Percentiles rank a stretch among this genome's conserved stretches.
These are phyloP conservation scores for Stichodactyla mertensii DNA, from an alignment of 64 coral and sea anemone species.

Conservation along the genomic window DNA sequence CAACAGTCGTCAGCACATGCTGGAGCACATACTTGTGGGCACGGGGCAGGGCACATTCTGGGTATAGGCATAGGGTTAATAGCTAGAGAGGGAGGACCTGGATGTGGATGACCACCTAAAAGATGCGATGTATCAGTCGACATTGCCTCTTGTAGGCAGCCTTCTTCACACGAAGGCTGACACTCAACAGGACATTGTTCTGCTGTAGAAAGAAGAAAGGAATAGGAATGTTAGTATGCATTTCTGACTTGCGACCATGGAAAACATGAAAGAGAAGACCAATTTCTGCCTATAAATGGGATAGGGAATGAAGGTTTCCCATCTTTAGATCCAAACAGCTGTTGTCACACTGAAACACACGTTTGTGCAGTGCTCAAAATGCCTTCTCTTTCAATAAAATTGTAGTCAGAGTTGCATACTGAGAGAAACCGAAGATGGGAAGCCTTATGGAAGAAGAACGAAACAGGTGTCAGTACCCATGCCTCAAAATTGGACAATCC, in stretches of 20 bases:
- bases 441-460: slow-evolving; percentile 36
- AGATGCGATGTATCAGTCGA: slow-evolving; percentile 11
- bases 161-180: slow-evolving; percentile 7
- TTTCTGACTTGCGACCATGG: slow-evolving; percentile 41
- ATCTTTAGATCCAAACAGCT: slow-evolving; percentile 4
- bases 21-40: slow-evolving; percentile 65
- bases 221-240: slow-evolving; percentile 52
- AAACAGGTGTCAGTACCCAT: background rate
- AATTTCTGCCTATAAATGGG: background rate
- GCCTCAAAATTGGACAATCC: background rate
- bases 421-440: slow-evolving; percentile 51
- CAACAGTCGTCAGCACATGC: slow-evolving; percentile 65
- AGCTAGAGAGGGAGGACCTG: slow-evolving; percentile 64
- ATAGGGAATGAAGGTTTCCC: slow-evolving; percentile 30
- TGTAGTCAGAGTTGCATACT: slow-evolving; percentile 81
- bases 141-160: slow-evolving; percentile 13
- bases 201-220: slow-evolving; percentile 31
- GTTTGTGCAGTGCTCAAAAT: background rate
- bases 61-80: slow-evolving; percentile 62
- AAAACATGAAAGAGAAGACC: slow-evolving; percentile 11
- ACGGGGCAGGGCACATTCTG: slow-evolving; percentile 46
- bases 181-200: slow-evolving; percentile 24
- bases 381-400: slow-evolving; percentile 34
- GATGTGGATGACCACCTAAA: slow-evolving; percentile 73
- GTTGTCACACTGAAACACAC: background rate